Conservation (phyloP, 2,113 vertebrate species). For the Camelus dromedarius region DNA sequence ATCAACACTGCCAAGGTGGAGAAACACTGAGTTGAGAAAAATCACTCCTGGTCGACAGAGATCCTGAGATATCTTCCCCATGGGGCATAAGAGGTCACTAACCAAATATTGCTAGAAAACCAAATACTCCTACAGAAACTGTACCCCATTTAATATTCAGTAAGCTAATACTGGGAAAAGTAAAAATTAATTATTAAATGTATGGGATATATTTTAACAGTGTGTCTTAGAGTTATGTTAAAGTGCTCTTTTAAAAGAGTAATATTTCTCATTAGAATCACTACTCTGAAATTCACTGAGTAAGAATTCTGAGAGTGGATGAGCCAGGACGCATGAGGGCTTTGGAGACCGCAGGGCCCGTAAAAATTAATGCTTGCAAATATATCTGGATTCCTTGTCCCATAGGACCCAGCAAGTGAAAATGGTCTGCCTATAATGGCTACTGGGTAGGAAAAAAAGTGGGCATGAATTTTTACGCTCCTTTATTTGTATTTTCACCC, state of each 20-base stretch:
- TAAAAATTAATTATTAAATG: neutral
- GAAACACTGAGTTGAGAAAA: neutral
- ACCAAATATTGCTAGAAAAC: neutral
- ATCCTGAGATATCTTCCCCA: neutral
- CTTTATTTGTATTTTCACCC: neutral
- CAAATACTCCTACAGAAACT: neutral
- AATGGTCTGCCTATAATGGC: neutral
- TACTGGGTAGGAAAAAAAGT: neutral
- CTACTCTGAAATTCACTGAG: constrained; percentile 16
- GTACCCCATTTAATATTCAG: neutral
- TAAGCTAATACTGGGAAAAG: neutral
- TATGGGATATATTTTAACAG: neutral
- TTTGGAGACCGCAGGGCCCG: neutral
- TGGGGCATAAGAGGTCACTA: neutral
- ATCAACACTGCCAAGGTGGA: neutral
- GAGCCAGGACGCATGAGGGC: neutral
- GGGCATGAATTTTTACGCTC: neutral
- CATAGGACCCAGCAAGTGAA: neutral
- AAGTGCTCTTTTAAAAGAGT: constrained; percentile 11
- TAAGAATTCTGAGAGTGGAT: neutral
- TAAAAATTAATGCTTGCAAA: neutral
- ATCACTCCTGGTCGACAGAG: neutral
- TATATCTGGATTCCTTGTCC: neutral
- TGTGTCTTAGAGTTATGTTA: neutral
- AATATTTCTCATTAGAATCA: constrained; percentile 7